These are phyloP conservation scores for Nymphalis urticae DNA, from an alignment of 2,888 invertebrate genomes.

Conservation along the genomic window DNA sequence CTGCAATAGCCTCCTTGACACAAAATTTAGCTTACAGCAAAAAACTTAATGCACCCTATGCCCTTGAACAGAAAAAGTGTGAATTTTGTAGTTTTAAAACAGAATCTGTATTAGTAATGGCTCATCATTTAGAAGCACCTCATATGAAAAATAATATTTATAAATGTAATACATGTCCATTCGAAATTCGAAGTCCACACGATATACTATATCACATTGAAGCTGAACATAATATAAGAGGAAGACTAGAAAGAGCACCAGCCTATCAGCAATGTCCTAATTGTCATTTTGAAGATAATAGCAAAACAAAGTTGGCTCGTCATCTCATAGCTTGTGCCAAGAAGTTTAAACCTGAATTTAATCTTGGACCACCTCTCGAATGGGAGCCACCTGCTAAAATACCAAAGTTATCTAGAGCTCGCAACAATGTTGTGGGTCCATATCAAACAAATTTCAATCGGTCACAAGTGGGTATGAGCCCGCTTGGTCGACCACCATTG, in stretches of 20 bases:
- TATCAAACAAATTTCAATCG: conserved; percentile 77
- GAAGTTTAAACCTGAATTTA: conserved; percentile 94
- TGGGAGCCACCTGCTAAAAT: conserved; percentile 98
- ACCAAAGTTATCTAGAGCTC: conserved; percentile 83
- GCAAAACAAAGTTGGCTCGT: conserved; percentile 93
- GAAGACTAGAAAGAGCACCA: conserved; percentile 92
- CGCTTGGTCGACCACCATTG: conserved; percentile 63
- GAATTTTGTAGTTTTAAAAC: conserved; percentile 96
- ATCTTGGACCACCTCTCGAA: conserved; percentile 92
- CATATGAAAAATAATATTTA: conserved; percentile 94
- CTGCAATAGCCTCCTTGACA: conserved; percentile 91
- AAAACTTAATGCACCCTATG: conserved; percentile 92
- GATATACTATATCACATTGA: conserved; percentile 97
- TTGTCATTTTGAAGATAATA: conserved; percentile 97
- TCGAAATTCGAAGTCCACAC: conserved; percentile 92
- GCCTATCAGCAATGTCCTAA: conserved; percentile 96
- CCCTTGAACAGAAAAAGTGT: conserved; percentile 90
- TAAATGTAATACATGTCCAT: conserved; percentile 92
- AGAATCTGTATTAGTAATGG: conserved; percentile 92
- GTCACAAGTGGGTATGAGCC: conserved; percentile 74
- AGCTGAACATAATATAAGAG: conserved; percentile 93
- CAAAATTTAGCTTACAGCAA: conserved; percentile 93
- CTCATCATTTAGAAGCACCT: conserved; percentile 94
- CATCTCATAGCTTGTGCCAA: conserved; percentile 95
- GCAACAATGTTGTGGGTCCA: conserved; percentile 67